A percentile compares a stretch with the other conserved stretches of the same genome.
Evolutionary conservation across 1,140 invertebrate genomes (phyloP).

Genomic region (Trachelipus rathkii): DNA sequence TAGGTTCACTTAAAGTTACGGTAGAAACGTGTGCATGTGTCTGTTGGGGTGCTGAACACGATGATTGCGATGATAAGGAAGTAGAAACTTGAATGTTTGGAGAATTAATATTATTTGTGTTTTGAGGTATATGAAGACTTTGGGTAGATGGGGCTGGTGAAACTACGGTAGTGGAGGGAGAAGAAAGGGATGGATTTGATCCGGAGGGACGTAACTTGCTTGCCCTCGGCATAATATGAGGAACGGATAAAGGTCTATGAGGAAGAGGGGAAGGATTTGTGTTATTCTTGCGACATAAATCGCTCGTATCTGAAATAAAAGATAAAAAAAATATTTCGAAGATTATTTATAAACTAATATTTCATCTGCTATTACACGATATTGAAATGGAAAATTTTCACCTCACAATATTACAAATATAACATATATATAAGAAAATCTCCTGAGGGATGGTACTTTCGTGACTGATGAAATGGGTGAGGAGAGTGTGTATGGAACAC

Average conservation of each 20-base stretch:
- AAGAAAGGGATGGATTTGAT: conserved; percentile 43
- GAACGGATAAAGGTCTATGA: conserved; percentile 38
- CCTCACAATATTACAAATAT: too few relatives aligned
- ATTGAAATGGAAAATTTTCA: too few relatives aligned
- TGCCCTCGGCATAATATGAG: conserved; percentile 39
- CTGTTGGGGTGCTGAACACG: conserved; percentile 20
- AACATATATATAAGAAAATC: too few relatives aligned
- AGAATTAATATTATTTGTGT: conserved; percentile 13
- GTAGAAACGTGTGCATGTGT: conserved; percentile 47
- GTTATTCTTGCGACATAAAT: background rate
- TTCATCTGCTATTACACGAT: too few relatives aligned
- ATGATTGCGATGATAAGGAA: background rate
- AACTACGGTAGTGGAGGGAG: conserved; percentile 32
- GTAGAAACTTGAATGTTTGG: conserved; percentile 21
- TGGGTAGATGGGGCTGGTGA: conserved; percentile 22
- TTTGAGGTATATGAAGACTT: background rate
- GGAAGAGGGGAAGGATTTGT: conserved; percentile 32
- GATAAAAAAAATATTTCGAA: too few relatives aligned
- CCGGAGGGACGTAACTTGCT: conserved; percentile 38
- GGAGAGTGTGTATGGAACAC: too few relatives aligned
- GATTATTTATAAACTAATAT: too few relatives aligned
- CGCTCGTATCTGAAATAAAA: background rate
- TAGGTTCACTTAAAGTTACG: conserved; percentile 51
- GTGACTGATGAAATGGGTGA: too few relatives aligned
- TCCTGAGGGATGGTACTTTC: too few relatives aligned